Base-by-base conservation (phyloP, 2,113 vertebrate species). In the Camelus bactrianus region DNA sequence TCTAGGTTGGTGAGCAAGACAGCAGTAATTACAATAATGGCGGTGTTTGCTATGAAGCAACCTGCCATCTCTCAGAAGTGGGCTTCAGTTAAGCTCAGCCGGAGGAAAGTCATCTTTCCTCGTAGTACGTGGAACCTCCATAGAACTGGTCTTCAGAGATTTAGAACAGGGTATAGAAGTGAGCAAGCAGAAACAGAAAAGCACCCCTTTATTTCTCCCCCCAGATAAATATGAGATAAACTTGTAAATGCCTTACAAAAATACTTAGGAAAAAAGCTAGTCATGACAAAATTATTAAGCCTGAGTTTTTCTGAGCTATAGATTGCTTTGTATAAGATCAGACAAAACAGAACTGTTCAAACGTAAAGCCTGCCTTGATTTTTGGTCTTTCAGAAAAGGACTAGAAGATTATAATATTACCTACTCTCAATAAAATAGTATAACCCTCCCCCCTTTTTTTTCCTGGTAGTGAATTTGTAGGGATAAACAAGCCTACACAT, bases 401-500 rank as follows among this genome's bases (percentile, higher is more conserved):
- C 76, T 77, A 91, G 93, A 97, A 93, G 96, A 96, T 87, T 97
- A 95, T 67, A 95, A 97, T 94, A 96, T 91, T 93, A 98, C 93
- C 94, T 87, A 77, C 35, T 77, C 52, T 97, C 84, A 84, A 87
- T 91, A 97, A 95, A 93, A 93, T 30, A 94, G 73, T 93, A 96
- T 72, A 97, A 14, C 30, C 10, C 8, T 28, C 48, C 38, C 89
- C 93, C 82, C 48, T 96, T 96, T 94, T 93, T 72, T 35, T 22
- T 15, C 81, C 84, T 96, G 79, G 72, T 96, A 94, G 91, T 93
- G 96, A 69, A 98, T 88, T 97, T 96, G 92, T 95, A 98, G 90
- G 75, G 94, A 95, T 97, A 97, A 98, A 98, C 85, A 98, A 97
- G 85, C 79, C 72, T 96, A 72, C 96, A 94, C 98, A 97, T 94